These are phyloP conservation scores for Drosophila gaucha DNA, from an alignment of 2,888 invertebrate species.

Conservation along the genomic window DNA sequence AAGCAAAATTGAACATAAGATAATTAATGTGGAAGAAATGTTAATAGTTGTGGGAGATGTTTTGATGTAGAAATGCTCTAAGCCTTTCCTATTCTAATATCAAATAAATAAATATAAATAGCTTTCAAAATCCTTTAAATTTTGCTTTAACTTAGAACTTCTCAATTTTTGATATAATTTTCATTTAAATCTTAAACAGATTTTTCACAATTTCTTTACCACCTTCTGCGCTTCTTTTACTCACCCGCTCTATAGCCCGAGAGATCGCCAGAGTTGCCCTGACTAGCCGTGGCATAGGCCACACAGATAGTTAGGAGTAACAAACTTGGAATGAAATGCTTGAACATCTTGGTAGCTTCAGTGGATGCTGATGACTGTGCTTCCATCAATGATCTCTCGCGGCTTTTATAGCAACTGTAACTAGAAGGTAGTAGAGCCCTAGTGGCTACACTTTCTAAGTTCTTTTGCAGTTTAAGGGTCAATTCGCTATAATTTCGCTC, in stretches of 20 bases:
- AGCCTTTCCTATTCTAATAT: too few relatives aligned
- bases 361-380: constrained; percentile 48
- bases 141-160: too few relatives aligned
- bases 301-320: constrained; percentile 24
- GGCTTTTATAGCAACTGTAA: constrained; percentile 47
- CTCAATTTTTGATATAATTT: too few relatives aligned
- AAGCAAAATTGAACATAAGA: too few relatives aligned
- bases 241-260: constrained; percentile 8
- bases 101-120: too few relatives aligned
- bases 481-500: constrained; percentile 41
- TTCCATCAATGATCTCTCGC: not conserved
- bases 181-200: too few relatives aligned
- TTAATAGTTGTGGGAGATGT: too few relatives aligned
- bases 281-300: constrained; percentile 14
- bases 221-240: not conserved
- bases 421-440: not conserved
- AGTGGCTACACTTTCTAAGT: constrained; percentile 10
- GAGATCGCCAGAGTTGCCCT: not conserved
- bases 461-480: not conserved
- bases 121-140: too few relatives aligned
- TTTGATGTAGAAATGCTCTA: too few relatives aligned
- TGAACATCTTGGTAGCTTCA: constrained; percentile 40
- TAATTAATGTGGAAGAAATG: too few relatives aligned
- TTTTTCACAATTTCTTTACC: too few relatives aligned
- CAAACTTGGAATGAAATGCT: constrained; percentile 20